Conservation (phyloP, 2,888 invertebrate species). For the Philhelius pedissequus region DNA sequence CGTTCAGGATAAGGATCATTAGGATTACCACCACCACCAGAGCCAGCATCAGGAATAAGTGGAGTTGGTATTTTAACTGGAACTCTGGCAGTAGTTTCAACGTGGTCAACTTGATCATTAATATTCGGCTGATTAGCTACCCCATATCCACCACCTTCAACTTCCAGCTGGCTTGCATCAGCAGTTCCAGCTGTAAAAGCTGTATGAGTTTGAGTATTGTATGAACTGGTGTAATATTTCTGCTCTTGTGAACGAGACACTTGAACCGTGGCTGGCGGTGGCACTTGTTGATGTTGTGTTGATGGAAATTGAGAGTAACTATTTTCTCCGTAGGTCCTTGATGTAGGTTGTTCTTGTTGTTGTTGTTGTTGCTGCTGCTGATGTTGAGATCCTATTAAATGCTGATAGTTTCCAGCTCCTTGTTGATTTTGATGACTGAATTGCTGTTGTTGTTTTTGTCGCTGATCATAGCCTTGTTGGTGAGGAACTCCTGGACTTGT, state of each 20-base stretch:
- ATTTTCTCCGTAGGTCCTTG: conserved; percentile 76
- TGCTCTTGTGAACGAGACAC: conserved; percentile 60
- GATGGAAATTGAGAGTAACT: conserved; percentile 73
- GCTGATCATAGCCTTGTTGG: conserved; percentile 63
- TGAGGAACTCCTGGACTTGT: conserved; percentile 72
- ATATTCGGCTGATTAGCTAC: conserved; percentile 35
- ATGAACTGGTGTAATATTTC: conserved; percentile 74
- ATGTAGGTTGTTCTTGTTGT: conserved; percentile 65
- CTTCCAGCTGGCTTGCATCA: conserved; percentile 61
- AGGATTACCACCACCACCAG: conserved; percentile 51
- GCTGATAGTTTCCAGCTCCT: conserved; percentile 73
- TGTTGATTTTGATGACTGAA: conserved; percentile 69
- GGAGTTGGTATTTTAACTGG: conserved; percentile 14
- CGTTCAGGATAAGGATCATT: conserved; percentile 79
- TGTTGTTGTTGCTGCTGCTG: conserved; percentile 23
- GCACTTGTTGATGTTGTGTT: conserved; percentile 34
- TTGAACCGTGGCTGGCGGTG: conserved; percentile 59
- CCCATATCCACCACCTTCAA: conserved; percentile 57
- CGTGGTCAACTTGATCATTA: conserved; percentile 12
- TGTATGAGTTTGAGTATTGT: conserved; percentile 70
- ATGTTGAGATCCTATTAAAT: conserved; percentile 67
- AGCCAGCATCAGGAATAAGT: conserved; percentile 11
- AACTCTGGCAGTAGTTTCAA: conserved; percentile 16
- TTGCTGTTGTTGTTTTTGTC: conserved; percentile 61
- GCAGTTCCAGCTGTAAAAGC: conserved; percentile 59